phyloP scores from a whole-genome alignment of 2,888 invertebrate genomes.

The Sesamia inferens region DNA sequence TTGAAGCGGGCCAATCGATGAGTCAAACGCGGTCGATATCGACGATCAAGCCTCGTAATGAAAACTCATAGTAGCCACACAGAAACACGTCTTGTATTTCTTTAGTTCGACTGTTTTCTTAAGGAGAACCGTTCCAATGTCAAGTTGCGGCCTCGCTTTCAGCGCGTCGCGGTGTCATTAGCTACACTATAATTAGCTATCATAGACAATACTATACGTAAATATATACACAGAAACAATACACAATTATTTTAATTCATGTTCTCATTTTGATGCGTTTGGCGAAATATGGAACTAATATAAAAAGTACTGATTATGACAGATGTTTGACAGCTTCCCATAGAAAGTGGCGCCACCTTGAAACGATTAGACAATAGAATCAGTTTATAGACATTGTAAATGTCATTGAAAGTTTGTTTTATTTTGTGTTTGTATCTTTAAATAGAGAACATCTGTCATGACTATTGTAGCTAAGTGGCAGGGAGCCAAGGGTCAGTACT shows the following conservation, averaged over 20 bases:
- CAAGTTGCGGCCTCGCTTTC: slow-evolving; percentile 33
- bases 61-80: too few relatives aligned
- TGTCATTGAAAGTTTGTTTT: slow-evolving; percentile 20
- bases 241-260: neutral
- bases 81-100: neutral
- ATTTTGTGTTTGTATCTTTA: slow-evolving; percentile 44
- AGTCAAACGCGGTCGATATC: too few relatives aligned
- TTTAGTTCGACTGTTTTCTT: slow-evolving; percentile 3
- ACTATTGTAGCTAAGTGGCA: slow-evolving; percentile 32
- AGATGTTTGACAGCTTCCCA: slow-evolving; percentile 27
- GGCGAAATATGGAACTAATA: slow-evolving; percentile 16
- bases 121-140: slow-evolving; percentile 18
- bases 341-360: slow-evolving; percentile 26
- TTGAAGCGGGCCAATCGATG: too few relatives aligned
- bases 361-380: slow-evolving; percentile 4
- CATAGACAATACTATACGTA: neutral
- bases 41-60: too few relatives aligned
- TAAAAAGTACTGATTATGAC: neutral
- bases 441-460: slow-evolving; percentile 36
- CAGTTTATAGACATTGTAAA: neutral
- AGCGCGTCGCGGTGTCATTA: slow-evolving; percentile 42
- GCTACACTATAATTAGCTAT: slow-evolving; percentile 42
- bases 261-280: neutral
- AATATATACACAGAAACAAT: neutral
- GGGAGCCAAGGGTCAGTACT: slow-evolving; percentile 44